These are phyloP conservation scores for Struthidea cinerea DNA, from an alignment of 2,113 vertebrate genomes.

Conservation along the genomic window DNA sequence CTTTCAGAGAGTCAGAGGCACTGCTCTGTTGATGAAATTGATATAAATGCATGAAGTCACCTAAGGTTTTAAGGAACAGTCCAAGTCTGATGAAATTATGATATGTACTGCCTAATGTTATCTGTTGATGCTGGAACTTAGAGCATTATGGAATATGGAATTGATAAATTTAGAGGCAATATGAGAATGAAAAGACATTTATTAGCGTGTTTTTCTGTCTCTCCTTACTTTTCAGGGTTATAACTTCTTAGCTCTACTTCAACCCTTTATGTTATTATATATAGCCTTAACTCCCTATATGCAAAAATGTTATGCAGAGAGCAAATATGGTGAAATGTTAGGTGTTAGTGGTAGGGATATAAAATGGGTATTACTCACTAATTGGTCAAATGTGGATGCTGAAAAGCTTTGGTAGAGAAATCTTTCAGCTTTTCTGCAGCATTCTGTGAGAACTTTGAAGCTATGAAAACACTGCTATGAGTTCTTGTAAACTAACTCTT, in stretches of 20 bases:
- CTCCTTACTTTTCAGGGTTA: background rate
- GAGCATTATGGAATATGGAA: conserved; percentile 7
- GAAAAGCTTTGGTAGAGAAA: too few species aligned
- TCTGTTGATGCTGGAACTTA: conserved; percentile 24
- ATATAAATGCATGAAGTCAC: conserved; percentile 53
- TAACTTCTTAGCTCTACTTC: background rate
- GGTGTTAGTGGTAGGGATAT: background rate
- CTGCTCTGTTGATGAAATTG: conserved; percentile 1
- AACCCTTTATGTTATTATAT: background rate
- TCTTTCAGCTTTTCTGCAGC: too few species aligned
- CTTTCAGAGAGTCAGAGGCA: background rate
- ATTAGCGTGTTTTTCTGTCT: background rate
- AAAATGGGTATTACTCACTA: background rate
- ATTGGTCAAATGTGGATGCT: background rate
- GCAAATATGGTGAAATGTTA: background rate
- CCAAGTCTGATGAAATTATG: conserved; percentile 44
- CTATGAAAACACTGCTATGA: too few species aligned
- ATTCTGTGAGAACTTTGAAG: too few species aligned
- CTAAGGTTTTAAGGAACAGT: background rate
- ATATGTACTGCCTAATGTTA: background rate
- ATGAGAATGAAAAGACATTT: background rate
- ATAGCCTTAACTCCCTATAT: background rate
- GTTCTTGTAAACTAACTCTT: too few species aligned
- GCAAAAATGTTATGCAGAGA: background rate
- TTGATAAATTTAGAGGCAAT: conserved; percentile 30